Base-by-base conservation (phyloP, 1,140 invertebrate genomes). In the Alviniconcha marisindica region DNA sequence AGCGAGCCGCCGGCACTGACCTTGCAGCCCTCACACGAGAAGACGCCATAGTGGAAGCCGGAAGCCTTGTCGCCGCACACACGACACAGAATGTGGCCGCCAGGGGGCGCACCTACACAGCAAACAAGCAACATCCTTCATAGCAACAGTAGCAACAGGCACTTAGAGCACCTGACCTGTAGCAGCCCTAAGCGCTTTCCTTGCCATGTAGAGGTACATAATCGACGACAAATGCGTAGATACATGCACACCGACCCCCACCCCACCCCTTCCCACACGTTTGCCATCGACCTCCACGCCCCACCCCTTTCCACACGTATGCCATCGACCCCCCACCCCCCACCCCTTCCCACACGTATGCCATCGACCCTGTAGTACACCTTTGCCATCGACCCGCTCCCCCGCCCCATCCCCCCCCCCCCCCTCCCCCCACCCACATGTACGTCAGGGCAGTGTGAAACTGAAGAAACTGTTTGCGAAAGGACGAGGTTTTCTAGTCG, bases 41-140 rank as follows among this genome's bases (percentile, higher is more conserved):
- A 94, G 0, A 99, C 98, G 0, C 98, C 98, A 91, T 99, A 99
- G 92, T 99, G 98, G 90, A 99, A 98, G 88, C 98, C 99, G 36
- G 98, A 98, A 0, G 98, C 98, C 5, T 97, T 98, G 93, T 99
- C 98, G 0, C 98, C 98, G 92, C 98, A 99, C 18, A 90, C 87
- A 33, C 86, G 86, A 84, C 92, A 92, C 42, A 87, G 48, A 31
- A 90, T 87, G 48, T 88, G 88, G 56, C 87, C 88, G 15, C 79
- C 84, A 2, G 77, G 79, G 10, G 82, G 82, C 40, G 63, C 77
- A 7, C 83, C 83, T 83, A 63, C 24, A 74, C 18, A 74, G 48
- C 7, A 51, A 51, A 51, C 18, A 7, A 10, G 18, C 18, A 51
- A 51, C 7, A 51, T 51, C 48, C 48, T 10, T 10, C 48, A 51